Conservation (phyloP, 2,797 vertebrate genomes). For the Sebastes hopkinsi region DNA sequence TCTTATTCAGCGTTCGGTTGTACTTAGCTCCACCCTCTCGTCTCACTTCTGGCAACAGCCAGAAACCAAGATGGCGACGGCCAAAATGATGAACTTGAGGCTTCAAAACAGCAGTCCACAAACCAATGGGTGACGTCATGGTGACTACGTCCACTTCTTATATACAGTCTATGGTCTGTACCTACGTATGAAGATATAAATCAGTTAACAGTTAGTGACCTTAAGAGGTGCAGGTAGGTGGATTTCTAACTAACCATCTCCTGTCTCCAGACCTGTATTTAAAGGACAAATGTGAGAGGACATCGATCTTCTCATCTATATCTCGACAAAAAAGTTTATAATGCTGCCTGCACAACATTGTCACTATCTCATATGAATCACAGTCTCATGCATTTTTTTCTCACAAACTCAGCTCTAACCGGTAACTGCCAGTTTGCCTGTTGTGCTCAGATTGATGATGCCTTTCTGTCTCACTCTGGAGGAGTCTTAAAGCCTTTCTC, state of each 20-base stretch:
- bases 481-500: background rate
- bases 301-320: background rate
- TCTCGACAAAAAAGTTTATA: background rate
- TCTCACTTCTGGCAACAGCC: no score
- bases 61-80: no score
- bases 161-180: no score
- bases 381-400: background rate
- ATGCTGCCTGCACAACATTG: background rate
- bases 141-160: no score
- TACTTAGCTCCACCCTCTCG: no score
- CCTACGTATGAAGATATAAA: no score
- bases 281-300: background rate
- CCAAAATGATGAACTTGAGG: no score
- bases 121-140: no score
- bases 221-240: background rate
- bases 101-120: no score
- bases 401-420: background rate
- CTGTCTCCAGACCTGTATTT: background rate
- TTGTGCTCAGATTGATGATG: background rate
- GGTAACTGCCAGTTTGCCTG: background rate
- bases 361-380: background rate
- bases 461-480: background rate
- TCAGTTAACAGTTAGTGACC: background rate
- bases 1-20: no score
- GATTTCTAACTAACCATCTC: background rate